Evolutionary conservation across 2,797 vertebrate genomes (phyloP).

Genomic region (Danionella dracula): DNA sequence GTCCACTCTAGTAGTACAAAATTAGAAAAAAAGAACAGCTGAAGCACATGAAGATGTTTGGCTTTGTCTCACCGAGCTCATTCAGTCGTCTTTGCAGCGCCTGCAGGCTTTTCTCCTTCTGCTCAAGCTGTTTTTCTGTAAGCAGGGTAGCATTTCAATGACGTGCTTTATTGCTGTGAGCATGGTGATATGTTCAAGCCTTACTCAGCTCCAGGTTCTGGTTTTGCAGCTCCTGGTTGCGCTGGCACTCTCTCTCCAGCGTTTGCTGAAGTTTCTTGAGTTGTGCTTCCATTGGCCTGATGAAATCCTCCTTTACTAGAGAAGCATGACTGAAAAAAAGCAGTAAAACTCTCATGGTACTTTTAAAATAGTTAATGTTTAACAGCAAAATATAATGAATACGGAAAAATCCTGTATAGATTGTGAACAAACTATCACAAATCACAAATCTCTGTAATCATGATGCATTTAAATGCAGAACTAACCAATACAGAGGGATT

Average conservation of each 20-base stretch:
- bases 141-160: neutral
- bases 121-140: constrained; percentile 23
- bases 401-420: no score
- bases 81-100: constrained; percentile 62
- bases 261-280: constrained; percentile 66
- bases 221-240: constrained; percentile 63
- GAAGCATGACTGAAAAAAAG: neutral
- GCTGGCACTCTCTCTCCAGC: constrained; percentile 67
- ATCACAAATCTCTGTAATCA: no score
- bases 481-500: no score
- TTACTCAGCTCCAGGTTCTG: constrained; percentile 69
- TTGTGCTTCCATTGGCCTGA: constrained; percentile 64
- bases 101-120: constrained; percentile 66
- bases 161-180: no score
- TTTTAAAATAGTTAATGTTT: neutral
- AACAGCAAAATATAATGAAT: neutral
- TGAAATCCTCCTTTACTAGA: neutral
- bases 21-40: no score
- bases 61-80: constrained; percentile 56
- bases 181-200: constrained; percentile 7
- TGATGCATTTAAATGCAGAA: no score
- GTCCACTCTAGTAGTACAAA: no score
- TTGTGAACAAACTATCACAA: no score
- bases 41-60: no score
- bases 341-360: neutral